Evolutionary conservation across 2,113 vertebrate genomes (phyloP), one percentile per base, ranked within the genome.

Genomic region (Suricata suricatta): DNA sequence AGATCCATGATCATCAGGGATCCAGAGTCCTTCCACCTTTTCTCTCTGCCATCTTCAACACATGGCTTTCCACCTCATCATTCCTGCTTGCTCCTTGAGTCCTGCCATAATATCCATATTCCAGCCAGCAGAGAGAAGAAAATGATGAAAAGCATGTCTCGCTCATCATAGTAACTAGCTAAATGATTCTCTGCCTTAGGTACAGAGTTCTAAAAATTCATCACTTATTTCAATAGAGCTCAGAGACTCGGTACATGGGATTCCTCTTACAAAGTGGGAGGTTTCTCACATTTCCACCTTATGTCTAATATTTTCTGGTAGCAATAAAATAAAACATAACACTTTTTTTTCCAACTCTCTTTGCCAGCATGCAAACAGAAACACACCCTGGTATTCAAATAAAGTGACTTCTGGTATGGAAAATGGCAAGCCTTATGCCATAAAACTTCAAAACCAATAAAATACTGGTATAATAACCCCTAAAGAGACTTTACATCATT

Each of bases 231-330:
- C 96, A 77, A 97, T n/a, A 93, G 82, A 96, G 86, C 41, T 1
- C 35, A 90, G 92, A 95, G 92, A 90, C 50, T 0, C 63, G 93
- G 97, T 97, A 90, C 21, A 19, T 84, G 79, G 93, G 92, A 96
- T 93, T 96, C 47, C n/a, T 84, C 68, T 76, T 71, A 86, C 98
- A 98, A 98, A 98, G 98, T 98, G 98, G 98, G 98, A 98, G 98
- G 95, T 98, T 98, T 98, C 98, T 98, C 98, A 98, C 97, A 98
- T 98, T 99, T 98, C 98, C 98, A 98, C 98, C 98, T 98, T 98
- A 98, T 98, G 98, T 98, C 98, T 98, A 98, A 96, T 98, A 97
- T 93, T 97, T 98, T 98, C 98, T 98, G 97, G 98, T 97, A 88
- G 97, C 90, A 98, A 98, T 98, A 98, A 98, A 98, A 98, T 98